A percentile compares a stretch with the other conserved stretches of the same genome.
phyloP scores from a whole-genome alignment of 1,140 invertebrate genomes.

The Ceratina calcarata region DNA sequence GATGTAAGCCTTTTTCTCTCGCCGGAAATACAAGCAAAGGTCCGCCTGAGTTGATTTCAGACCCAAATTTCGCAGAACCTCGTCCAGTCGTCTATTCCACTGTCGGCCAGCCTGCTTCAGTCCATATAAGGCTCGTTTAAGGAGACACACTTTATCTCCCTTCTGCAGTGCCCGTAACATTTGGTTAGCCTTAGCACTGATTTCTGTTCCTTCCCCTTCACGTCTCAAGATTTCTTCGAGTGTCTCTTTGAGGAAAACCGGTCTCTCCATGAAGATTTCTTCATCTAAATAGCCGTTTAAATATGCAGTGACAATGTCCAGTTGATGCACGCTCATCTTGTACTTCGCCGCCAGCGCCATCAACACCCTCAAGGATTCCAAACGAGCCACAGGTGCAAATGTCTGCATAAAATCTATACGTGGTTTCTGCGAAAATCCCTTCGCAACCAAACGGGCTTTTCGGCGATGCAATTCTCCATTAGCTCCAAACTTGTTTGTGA shows the following conservation, averaged over 20 bases:
- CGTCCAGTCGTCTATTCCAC: neutral
- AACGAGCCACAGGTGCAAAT: neutral
- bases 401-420: neutral
- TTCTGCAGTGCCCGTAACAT: neutral
- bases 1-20: too few relatives aligned
- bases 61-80: neutral
- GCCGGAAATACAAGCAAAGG: too few relatives aligned
- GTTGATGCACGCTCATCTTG: neutral
- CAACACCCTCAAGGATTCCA: too few relatives aligned
- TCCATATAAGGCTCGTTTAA: neutral
- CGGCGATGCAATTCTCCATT: too few relatives aligned
- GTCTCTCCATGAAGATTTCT: neutral
- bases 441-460: neutral
- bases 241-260: neutral
- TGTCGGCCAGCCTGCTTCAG: neutral
- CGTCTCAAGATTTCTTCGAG: neutral
- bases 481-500: too few relatives aligned
- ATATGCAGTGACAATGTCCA: slow-evolving; percentile 12
- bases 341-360: too few relatives aligned
- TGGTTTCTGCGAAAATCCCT: neutral
- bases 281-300: neutral
- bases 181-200: neutral
- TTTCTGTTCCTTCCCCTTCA: neutral
- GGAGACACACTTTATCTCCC: neutral
- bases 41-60: too few relatives aligned